These are phyloP conservation scores for Microctonus brassicae DNA, from an alignment of 2,888 invertebrate species.

Conservation along the genomic window DNA sequence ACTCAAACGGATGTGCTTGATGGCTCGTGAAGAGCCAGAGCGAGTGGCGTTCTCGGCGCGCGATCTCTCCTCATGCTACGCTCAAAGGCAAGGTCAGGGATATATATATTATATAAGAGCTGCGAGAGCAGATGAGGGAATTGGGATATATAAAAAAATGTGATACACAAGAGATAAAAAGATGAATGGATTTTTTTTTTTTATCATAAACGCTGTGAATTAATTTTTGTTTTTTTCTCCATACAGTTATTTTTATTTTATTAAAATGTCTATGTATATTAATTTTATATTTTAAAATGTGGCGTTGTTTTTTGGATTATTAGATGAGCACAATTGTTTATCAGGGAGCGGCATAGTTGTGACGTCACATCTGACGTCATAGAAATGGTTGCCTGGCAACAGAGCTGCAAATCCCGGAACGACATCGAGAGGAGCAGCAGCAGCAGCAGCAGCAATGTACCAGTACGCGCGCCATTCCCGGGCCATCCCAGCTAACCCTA, in stretches of 20 bases:
- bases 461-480: constrained; percentile 47
- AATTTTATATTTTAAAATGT: neutral
- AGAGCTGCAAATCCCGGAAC: constrained; percentile 59
- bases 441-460: neutral
- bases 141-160: neutral
- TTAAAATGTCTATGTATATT: too few relatives aligned
- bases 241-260: too few relatives aligned
- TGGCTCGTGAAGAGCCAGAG: constrained; percentile 12
- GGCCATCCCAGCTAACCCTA: constrained; percentile 56
- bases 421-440: constrained; percentile 39
- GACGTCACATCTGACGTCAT: constrained; percentile 58
- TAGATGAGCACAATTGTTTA: neutral
- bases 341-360: constrained; percentile 36
- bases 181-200: too few relatives aligned
- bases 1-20: constrained; percentile 15
- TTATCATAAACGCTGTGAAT: too few relatives aligned
- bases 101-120: neutral
- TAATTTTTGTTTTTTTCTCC: too few relatives aligned
- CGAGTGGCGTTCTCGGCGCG: neutral
- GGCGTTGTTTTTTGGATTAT: neutral
- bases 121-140: neutral
- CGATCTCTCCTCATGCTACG: neutral
- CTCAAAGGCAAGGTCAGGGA: constrained; percentile 24
- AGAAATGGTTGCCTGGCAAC: constrained; percentile 56
- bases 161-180: too few relatives aligned